phyloP scores from a whole-genome alignment of 2,888 invertebrate genomes.

The Therioaphis trifolii region DNA sequence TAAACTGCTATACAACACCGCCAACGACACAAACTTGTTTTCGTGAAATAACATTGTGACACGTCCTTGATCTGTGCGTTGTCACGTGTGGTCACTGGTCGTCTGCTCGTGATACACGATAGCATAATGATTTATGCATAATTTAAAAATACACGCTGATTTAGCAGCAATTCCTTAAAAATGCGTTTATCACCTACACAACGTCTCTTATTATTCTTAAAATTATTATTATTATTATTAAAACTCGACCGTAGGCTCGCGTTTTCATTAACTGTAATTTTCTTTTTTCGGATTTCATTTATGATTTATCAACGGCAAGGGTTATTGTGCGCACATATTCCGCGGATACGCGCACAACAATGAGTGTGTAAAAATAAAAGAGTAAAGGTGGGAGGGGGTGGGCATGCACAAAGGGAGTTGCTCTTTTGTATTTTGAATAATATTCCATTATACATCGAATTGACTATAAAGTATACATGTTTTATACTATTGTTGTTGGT shows the following conservation, averaged over 20 bases:
- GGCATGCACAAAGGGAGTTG: not conserved
- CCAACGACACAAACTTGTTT: too few species aligned
- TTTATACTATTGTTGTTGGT: not conserved
- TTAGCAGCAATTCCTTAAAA: not conserved
- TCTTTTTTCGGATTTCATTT: not conserved
- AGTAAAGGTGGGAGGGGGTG: not conserved
- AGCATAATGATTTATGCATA: too few species aligned
- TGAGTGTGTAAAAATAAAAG: not conserved
- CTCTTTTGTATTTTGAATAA: constrained; percentile 17
- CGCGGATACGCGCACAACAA: not conserved
- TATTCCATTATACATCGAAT: constrained; percentile 17
- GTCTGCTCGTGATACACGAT: too few species aligned
- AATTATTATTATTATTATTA: not conserved
- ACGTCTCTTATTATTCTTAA: not conserved
- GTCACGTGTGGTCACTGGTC: too few species aligned
- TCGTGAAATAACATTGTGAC: too few species aligned
- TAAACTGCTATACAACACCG: too few species aligned
- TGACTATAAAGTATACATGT: not conserved
- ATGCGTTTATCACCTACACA: too few species aligned
- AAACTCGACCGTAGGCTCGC: not conserved
- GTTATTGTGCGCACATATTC: not conserved
- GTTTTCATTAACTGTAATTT: not conserved
- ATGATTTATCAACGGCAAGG: constrained; percentile 28
- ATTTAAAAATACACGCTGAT: not conserved
- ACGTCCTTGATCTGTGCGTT: too few species aligned